A percentile compares a stretch with the other conserved stretches of the same genome.
phyloP scores from a whole-genome alignment of 1,140 invertebrate genomes.

The Nilaparvata lugens region DNA sequence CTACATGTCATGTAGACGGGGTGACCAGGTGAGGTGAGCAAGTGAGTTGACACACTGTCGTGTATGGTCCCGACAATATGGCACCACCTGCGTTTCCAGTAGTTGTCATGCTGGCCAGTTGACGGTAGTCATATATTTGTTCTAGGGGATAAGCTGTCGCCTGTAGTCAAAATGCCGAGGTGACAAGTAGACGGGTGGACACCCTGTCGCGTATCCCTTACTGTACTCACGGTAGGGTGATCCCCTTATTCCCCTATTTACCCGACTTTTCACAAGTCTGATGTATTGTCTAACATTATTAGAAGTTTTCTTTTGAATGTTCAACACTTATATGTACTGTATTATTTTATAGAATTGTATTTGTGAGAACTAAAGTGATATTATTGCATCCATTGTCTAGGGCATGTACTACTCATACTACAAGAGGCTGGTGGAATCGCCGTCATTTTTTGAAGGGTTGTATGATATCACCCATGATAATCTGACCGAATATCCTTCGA shows the following conservation, averaged over 20 bases:
- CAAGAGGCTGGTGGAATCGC: conserved; percentile 64
- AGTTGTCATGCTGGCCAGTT: too few species aligned
- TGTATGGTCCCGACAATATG: too few species aligned
- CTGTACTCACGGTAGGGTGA: too few species aligned
- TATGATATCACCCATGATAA: conserved; percentile 58
- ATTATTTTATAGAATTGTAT: background rate
- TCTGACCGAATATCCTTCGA: conserved; percentile 66
- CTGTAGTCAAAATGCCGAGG: too few species aligned
- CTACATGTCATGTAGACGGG: too few species aligned
- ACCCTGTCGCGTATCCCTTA: too few species aligned
- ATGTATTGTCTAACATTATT: background rate
- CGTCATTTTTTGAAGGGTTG: conserved; percentile 51
- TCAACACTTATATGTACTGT: background rate
- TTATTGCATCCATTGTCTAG: conserved; percentile 37
- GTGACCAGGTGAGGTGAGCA: too few species aligned
- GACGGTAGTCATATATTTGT: too few species aligned
- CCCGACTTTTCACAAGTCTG: background rate
- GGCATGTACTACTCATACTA: conserved; percentile 84
- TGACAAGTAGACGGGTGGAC: too few species aligned
- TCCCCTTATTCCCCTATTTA: background rate
- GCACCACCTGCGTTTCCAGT: too few species aligned
- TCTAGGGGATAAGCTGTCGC: too few species aligned
- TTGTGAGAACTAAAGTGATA: background rate
- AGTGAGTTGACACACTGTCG: too few species aligned
- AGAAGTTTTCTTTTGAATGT: background rate